phyloP scores from a whole-genome alignment of 2,797 vertebrate genomes.

The Tarsius wallacei region DNA sequence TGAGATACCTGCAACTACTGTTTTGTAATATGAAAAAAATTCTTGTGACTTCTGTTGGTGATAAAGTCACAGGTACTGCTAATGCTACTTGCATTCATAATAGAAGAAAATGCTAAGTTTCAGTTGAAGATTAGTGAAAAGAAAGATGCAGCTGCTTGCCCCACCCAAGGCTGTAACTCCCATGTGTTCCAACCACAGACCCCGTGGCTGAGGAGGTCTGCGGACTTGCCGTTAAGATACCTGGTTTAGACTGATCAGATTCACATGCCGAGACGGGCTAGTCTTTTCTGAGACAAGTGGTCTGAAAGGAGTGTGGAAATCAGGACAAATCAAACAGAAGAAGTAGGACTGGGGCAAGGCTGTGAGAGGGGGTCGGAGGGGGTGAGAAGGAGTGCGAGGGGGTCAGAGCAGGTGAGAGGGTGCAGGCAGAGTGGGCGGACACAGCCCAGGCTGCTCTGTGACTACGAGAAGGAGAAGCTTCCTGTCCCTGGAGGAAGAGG shows the following conservation, averaged over 20 bases:
- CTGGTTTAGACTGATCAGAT: background rate
- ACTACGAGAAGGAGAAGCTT: background rate
- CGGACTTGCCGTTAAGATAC: background rate
- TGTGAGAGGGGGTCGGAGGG: background rate
- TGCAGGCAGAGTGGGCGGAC: background rate
- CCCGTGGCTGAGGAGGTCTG: background rate
- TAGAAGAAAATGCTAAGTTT: background rate
- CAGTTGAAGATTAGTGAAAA: background rate
- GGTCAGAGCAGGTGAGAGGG: background rate
- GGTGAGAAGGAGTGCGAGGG: too few species aligned
- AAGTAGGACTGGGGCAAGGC: background rate
- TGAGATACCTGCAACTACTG: background rate
- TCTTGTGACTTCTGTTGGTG: slow-evolving; percentile 12
- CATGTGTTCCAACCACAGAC: background rate
- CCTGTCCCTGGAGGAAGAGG: background rate
- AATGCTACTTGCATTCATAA: background rate
- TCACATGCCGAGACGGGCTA: background rate
- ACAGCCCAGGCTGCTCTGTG: background rate
- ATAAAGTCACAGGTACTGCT: background rate
- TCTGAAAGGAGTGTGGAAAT: background rate
- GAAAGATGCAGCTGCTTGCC: background rate
- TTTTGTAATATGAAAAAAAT: background rate
- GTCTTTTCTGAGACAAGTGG: background rate
- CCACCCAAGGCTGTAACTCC: background rate
- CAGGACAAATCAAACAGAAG: background rate